Percentiles rank a stretch among this genome's conserved stretches.
These are phyloP conservation scores for Gymnoscopelus microlampas DNA, from an alignment of 2,797 vertebrate genomes.

Conservation along the genomic window DNA sequence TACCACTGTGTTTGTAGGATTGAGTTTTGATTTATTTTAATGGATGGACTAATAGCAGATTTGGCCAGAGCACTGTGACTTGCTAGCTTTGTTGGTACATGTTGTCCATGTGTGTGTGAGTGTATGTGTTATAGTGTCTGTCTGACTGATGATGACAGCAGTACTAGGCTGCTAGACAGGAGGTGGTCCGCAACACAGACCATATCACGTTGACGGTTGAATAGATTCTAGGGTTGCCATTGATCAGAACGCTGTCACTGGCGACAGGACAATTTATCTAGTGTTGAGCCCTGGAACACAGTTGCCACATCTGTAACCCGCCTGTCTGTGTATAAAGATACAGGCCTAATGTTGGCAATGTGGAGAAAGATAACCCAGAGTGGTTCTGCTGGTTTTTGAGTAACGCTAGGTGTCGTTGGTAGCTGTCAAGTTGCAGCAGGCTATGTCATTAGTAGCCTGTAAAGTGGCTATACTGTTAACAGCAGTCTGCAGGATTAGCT, in stretches of 20 bases:
- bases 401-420: slow-evolving; percentile 16
- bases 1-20: neutral
- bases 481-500: slow-evolving; percentile 45
- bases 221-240: slow-evolving; percentile 30
- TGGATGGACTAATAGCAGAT: slow-evolving; percentile 13
- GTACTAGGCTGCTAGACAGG: slow-evolving; percentile 7
- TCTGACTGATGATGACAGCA: slow-evolving; percentile 27
- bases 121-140: slow-evolving; percentile 9
- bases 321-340: slow-evolving; percentile 43
- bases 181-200: neutral
- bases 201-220: slow-evolving; percentile 26
- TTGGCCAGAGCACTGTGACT: slow-evolving; percentile 33
- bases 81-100: slow-evolving; percentile 16
- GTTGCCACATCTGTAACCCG: slow-evolving; percentile 47
- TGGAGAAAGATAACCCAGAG: slow-evolving; percentile 17
- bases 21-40: slow-evolving; percentile 5
- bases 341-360: slow-evolving; percentile 15
- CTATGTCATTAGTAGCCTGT: slow-evolving; percentile 49
- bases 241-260: slow-evolving; percentile 4
- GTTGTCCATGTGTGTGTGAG: neutral
- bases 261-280: slow-evolving; percentile 50
- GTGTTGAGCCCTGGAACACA: slow-evolving; percentile 40
- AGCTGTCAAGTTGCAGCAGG: slow-evolving; percentile 60
- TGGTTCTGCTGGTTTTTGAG: slow-evolving; percentile 17
- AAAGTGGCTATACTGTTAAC: slow-evolving; percentile 33